Evolutionary conservation across 1,140 invertebrate species (phyloP), one percentile per base, ranked within the genome.

Genomic region (Bicyclus anynana): DNA sequence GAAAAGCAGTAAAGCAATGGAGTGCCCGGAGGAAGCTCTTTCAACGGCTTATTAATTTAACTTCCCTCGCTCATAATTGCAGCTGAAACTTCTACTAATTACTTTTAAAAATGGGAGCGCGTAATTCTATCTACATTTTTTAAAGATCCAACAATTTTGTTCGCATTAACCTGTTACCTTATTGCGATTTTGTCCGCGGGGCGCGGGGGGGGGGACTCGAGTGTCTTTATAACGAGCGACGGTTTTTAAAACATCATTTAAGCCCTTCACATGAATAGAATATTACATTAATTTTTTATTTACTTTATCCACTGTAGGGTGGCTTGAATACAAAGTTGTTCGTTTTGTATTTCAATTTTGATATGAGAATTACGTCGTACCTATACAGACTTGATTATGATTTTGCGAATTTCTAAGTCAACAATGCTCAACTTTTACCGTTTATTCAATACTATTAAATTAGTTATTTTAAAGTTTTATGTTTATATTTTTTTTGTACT

Each of bases 21-120:
- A 4, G 16, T 44, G 10, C 40, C 40, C 40, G 44, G 44, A 17
- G 14, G 46, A 47, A 49, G 44, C 33, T 53, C 33, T 33, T 54
- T 42, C 51, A 48, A 54, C 42, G 44, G 40, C 57, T 63, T 58
- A 66, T 69, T 69, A 69, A 69, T 69, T 59, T 62, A 33, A 53
- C 46, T 48, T 35, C 46, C 49, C 58, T 54, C 57, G 35, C 44
- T 58, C 50, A 53, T 69, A 63, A 65, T 69, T 69, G 59, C 59
- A 52, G 40, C 62, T 65, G 56, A 57, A 66, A 69, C 59, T 62
- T 63, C 56, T 21, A 55, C 53, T 69, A 65, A 66, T 69, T 69
- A 69, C 59, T 69, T 66, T 69, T 61, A 66, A 69, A 66, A 69
- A 66, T 58, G 63, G 56, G 53, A 55, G 56, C 53, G 47, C 55